Evolutionary conservation across 2,888 invertebrate species (phyloP).

Genomic region (Petrolisthes manimaculis): DNA sequence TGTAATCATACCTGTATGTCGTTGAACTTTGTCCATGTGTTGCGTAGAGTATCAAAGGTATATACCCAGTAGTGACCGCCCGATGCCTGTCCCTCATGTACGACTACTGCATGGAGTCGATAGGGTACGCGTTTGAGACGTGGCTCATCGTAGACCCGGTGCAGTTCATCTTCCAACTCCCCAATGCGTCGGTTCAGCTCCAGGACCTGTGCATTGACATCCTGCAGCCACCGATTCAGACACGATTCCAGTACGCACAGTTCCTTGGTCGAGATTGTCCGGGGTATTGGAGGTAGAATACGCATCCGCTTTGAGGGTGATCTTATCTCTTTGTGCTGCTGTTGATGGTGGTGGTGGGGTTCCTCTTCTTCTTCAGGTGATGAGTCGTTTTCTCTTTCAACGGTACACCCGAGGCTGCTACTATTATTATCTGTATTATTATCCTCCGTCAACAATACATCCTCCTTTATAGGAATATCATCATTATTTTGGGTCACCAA

Average conservation of each 20-base stretch:
- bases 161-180: slow-evolving; percentile 59
- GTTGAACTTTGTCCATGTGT: slow-evolving; percentile 69
- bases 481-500: slow-evolving; percentile 1
- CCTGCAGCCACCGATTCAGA: slow-evolving; percentile 70
- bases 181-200: slow-evolving; percentile 57
- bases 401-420: background rate
- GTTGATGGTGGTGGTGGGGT: slow-evolving; percentile 21
- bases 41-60: slow-evolving; percentile 68
- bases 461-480: slow-evolving; percentile 18
- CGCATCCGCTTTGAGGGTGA: slow-evolving; percentile 56
- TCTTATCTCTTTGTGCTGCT: slow-evolving; percentile 29
- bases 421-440: background rate
- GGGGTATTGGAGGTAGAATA: slow-evolving; percentile 58
- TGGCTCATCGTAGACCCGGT: slow-evolving; percentile 65
- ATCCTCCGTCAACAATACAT: slow-evolving; percentile 10
- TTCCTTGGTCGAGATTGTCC: slow-evolving; percentile 47
- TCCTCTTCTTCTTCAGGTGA: slow-evolving; percentile 12
- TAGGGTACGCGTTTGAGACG: slow-evolving; percentile 67
- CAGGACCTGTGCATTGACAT: slow-evolving; percentile 70
- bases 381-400: background rate
- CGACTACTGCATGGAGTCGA: slow-evolving; percentile 72
- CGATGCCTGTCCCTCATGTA: slow-evolving; percentile 72
- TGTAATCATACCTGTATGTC: slow-evolving; percentile 68
- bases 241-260: slow-evolving; percentile 68
- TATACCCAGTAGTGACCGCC: slow-evolving; percentile 73